These are phyloP conservation scores for Gandaritis pyraliata DNA, from an alignment of 2,888 invertebrate species.

Conservation along the genomic window DNA sequence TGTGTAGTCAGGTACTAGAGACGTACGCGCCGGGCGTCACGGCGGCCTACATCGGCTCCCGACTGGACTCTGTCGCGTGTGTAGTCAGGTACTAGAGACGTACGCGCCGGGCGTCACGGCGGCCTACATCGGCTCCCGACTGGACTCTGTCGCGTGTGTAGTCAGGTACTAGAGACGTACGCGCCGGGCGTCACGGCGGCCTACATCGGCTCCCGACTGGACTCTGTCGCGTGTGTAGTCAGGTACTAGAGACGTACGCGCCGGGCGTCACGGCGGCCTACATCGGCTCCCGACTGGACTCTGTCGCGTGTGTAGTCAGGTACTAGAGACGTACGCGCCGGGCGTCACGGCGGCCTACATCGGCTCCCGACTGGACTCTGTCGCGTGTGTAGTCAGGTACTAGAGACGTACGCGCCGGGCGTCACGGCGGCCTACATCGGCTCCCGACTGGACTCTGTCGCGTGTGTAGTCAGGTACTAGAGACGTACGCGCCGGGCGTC, in stretches of 20 bases:
- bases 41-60: constrained; percentile 96
- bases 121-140: constrained; percentile 96
- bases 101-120: constrained; percentile 98
- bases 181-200: constrained; percentile 98
- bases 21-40: constrained; percentile 98
- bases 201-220: constrained; percentile 96
- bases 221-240: constrained; percentile 95
- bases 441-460: constrained; percentile 96
- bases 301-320: constrained; percentile 95
- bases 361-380: constrained; percentile 96
- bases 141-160: constrained; percentile 96
- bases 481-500: constrained; percentile 98
- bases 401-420: constrained; percentile 98
- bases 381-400: constrained; percentile 93
- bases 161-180: constrained; percentile 95
- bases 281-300: constrained; percentile 96
- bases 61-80: constrained; percentile 95
- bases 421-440: constrained; percentile 98
- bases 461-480: constrained; percentile 95
- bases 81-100: constrained; percentile 96
- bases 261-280: constrained; percentile 98
- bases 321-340: constrained; percentile 98
- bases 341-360: constrained; percentile 98
- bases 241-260: constrained; percentile 97
- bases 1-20: constrained; percentile 96